Conservation (phyloP, 2,888 invertebrate genomes). For the Pyrrhosoma nymphula region DNA sequence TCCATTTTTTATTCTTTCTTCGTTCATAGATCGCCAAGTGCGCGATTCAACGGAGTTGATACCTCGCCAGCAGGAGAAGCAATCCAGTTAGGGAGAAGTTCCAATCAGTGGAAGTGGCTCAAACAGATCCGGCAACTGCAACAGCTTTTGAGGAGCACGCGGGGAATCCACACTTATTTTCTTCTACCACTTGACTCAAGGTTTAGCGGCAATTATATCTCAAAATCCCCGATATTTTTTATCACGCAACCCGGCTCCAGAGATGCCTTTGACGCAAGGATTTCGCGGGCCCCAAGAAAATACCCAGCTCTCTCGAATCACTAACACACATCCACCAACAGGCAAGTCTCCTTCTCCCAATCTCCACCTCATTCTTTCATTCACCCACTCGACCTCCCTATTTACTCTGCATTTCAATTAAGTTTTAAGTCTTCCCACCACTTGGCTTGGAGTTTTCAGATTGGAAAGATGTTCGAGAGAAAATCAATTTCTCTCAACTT, state of each 20-base stretch:
- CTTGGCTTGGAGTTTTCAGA: neutral
- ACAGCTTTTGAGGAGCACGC: neutral
- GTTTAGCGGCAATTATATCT: neutral
- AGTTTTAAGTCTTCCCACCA: neutral
- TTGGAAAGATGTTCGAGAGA: neutral
- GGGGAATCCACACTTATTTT: neutral
- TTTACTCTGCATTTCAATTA: constrained; percentile 55
- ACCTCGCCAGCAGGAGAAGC: neutral
- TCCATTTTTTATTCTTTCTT: neutral
- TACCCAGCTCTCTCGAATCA: neutral
- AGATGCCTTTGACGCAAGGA: neutral
- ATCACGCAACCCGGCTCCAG: neutral
- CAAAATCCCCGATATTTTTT: neutral
- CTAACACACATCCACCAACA: neutral
- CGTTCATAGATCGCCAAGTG: neutral
- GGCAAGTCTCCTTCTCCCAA: neutral
- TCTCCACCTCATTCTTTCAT: neutral
- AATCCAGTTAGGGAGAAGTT: neutral
- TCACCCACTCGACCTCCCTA: neutral
- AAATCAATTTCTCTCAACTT: neutral
- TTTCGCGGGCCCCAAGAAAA: neutral
- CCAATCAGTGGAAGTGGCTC: constrained; percentile 18
- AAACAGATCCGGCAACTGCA: neutral
- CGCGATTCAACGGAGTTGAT: neutral
- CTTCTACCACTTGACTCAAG: neutral